Conservation (phyloP, 2,113 vertebrate species). For the Lamprotornis superbus region DNA sequence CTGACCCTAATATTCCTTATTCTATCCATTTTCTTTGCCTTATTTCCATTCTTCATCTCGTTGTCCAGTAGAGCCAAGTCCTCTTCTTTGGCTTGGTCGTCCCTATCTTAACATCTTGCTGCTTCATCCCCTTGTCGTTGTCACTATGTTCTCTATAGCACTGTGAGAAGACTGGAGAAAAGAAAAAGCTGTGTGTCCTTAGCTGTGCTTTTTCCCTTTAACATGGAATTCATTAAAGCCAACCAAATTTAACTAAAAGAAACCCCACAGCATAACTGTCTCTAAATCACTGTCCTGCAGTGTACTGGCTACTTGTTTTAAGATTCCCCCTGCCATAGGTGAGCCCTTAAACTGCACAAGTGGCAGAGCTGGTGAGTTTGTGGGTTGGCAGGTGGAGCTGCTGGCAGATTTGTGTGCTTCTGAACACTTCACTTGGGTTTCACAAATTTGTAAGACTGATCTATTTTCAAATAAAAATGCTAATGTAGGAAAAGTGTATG, state of each 20-base stretch:
- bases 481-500: background rate
- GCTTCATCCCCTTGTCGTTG: background rate
- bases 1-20: background rate
- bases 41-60: background rate
- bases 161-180: background rate
- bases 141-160: background rate
- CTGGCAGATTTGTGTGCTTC: background rate
- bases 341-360: background rate
- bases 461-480: background rate
- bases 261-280: background rate
- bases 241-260: background rate
- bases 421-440: background rate
- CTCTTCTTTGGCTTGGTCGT: background rate
- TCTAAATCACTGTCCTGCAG: background rate
- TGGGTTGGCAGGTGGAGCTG: background rate
- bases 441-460: background rate
- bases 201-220: background rate
- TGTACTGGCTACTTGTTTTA: background rate
- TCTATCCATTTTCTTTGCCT: background rate
- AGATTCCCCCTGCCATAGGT: fast-evolving
- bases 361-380: background rate
- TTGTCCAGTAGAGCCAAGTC: background rate
- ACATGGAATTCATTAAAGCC: background rate
- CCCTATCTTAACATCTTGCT: background rate
- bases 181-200: background rate